A percentile compares a stretch with the other conserved stretches of the same genome.
Conservation (phyloP, 2,888 invertebrate species). For the Trichopoda pennipes region DNA sequence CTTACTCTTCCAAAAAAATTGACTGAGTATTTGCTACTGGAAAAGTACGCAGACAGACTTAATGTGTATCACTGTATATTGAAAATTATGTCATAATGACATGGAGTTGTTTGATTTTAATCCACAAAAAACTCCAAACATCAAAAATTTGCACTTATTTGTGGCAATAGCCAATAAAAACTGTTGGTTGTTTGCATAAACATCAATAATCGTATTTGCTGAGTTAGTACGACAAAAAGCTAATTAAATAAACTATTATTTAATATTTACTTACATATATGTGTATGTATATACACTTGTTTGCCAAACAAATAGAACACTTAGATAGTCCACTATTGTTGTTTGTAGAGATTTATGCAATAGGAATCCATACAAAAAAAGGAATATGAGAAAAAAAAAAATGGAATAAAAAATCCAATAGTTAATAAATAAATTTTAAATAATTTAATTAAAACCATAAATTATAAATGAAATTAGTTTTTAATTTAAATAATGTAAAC, state of each 20-base stretch:
- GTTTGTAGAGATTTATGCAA: background rate
- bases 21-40: too few relatives aligned
- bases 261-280: background rate
- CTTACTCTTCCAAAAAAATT: too few relatives aligned
- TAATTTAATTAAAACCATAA: slow-evolving; percentile 54
- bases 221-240: background rate
- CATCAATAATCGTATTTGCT: slow-evolving; percentile 26
- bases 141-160: background rate
- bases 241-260: background rate
- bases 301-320: background rate
- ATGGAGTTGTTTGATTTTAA: too few relatives aligned
- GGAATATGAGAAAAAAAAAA: background rate
- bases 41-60: too few relatives aligned
- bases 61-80: too few relatives aligned
- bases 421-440: slow-evolving; percentile 51
- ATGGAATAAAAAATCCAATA: slow-evolving; percentile 41
- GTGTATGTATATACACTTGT: background rate
- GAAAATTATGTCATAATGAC: too few relatives aligned
- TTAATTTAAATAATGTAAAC: slow-evolving; percentile 51
- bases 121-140: background rate
- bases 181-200: slow-evolving; percentile 3
- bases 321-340: too few relatives aligned
- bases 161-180: background rate
- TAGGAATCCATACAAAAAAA: background rate
- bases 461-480: slow-evolving; percentile 52